phyloP scores from a whole-genome alignment of 2,113 vertebrate genomes.

The Mobula hypostoma region DNA sequence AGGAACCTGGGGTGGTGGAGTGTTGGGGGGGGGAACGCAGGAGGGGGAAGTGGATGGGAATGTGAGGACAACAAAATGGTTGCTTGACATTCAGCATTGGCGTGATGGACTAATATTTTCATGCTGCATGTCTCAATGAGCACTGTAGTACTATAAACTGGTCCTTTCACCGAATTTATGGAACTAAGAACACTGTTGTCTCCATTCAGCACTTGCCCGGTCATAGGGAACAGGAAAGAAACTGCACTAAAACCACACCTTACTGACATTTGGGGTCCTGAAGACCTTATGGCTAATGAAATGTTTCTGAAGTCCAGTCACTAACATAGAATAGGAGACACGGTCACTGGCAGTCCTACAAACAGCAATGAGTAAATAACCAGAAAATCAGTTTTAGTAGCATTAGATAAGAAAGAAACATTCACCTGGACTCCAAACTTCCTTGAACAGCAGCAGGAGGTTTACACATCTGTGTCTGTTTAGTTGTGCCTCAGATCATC shows the following conservation, averaged over 20 bases:
- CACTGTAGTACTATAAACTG: not conserved
- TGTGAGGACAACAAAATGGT: no score
- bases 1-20: no score
- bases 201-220: not conserved
- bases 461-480: no score
- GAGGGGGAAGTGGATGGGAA: no score
- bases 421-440: not conserved
- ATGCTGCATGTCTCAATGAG: no score
- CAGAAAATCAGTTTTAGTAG: not conserved
- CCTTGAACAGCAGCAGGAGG: not conserved
- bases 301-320: not conserved
- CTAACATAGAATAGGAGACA: not conserved
- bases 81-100: no score
- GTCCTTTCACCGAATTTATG: not conserved
- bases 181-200: not conserved
- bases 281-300: not conserved
- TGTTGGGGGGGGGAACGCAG: no score
- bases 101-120: no score
- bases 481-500: not conserved
- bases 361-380: not conserved
- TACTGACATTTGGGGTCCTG: not conserved
- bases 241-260: not conserved
- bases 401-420: not conserved
- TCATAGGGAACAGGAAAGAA: not conserved
- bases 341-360: not conserved